phyloP scores from a whole-genome alignment of 2,888 invertebrate species.

The Marronus borbonicus region DNA sequence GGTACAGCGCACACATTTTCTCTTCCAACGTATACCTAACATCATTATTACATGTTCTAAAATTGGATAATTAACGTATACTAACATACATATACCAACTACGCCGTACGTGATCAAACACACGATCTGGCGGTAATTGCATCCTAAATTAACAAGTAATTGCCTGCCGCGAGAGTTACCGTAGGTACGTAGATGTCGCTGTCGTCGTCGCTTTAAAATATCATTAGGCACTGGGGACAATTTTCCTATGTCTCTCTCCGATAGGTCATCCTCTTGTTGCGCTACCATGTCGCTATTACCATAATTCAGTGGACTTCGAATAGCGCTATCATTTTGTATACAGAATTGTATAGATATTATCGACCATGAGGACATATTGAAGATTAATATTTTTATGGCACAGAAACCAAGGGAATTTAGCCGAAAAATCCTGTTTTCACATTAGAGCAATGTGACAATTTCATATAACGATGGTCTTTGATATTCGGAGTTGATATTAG shows the following conservation, averaged over 20 bases:
- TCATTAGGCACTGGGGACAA: not conserved
- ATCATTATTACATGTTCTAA: slow-evolving; percentile 5
- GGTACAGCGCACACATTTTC: not conserved
- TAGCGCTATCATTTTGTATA: not conserved
- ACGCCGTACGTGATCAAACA: slow-evolving; percentile 33
- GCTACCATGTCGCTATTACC: not conserved
- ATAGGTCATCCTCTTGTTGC: not conserved
- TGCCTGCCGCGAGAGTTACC: slow-evolving; percentile 7
- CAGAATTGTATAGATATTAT: no score
- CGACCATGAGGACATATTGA: no score
- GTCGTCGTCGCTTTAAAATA: slow-evolving; percentile 24
- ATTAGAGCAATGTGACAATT: no score
- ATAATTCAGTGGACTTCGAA: slow-evolving; percentile 10
- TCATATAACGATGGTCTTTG: no score
- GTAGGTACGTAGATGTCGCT: slow-evolving; percentile 11
- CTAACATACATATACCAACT: not conserved
- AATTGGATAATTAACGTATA: slow-evolving; percentile 13
- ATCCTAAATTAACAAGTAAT: slow-evolving; percentile 40
- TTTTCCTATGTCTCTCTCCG: not conserved
- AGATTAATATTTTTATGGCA: no score
- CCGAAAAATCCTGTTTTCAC: no score
- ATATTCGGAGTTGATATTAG: no score
- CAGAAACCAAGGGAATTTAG: no score
- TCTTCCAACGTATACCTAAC: not conserved
- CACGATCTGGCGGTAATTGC: slow-evolving; percentile 34